Conservation (phyloP, 2,797 vertebrate genomes). For the Alca torda region DNA sequence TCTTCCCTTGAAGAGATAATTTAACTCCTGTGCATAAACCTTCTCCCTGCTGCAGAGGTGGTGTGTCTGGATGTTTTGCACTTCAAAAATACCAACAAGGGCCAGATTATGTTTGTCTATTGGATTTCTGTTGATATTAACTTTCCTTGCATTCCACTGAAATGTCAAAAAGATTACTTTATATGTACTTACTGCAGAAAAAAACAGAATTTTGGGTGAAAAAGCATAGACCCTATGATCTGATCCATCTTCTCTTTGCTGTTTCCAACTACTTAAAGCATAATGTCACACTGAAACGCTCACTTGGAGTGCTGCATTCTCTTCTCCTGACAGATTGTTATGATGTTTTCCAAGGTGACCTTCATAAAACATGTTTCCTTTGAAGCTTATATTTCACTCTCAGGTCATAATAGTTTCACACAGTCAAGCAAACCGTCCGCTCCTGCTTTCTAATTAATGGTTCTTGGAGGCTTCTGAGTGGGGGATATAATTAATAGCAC, state of each 20-base stretch:
- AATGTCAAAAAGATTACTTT: conserved; percentile 64
- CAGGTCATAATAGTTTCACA: conserved; percentile 26
- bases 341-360: conserved; percentile 67
- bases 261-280: conserved; percentile 28
- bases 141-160: conserved; percentile 1
- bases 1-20: neutral
- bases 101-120: conserved; percentile 36
- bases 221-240: conserved; percentile 6
- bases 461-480: conserved; percentile 59
- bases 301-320: neutral
- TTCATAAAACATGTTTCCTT: conserved; percentile 45
- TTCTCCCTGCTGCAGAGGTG: neutral
- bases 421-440: conserved; percentile 3
- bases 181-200: conserved; percentile 37
- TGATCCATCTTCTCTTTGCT: conserved; percentile 26
- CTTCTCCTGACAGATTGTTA: conserved; percentile 30
- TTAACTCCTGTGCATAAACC: neutral
- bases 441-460: conserved; percentile 69
- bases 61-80: neutral
- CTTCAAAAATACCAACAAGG: conserved; percentile 7
- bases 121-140: conserved; percentile 58
- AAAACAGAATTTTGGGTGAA: conserved; percentile 47
- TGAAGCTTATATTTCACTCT: neutral
- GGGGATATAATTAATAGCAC: conserved; percentile 74
- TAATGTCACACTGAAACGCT: conserved; percentile 28